Evolutionary conservation across 1,140 invertebrate species (phyloP), one percentile per base, ranked within the genome.

Genomic region (Drosophila nigrodunni): DNA sequence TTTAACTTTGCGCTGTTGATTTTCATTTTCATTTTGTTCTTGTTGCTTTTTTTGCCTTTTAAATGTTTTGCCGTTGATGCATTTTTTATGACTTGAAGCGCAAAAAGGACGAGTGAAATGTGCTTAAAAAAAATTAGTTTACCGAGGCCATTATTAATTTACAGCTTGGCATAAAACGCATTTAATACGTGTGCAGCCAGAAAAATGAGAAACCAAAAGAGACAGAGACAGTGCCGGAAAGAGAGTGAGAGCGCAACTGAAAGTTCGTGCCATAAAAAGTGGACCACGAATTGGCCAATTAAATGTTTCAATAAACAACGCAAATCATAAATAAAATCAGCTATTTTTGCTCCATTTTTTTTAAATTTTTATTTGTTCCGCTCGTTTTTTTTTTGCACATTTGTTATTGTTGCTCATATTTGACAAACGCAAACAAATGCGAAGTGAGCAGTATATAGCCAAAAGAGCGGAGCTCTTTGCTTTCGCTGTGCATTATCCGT

Each of bases 281-380:
- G 7, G 18, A 60, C 71, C 64, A 54, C 81, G 57, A 72, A 85
- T 72, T 76, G 74, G 62, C 60, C 71, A 85, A 89, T 85, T 78
- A 89, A 89, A 89, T 85, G 74, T 78, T 85, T 80, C 68, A 85
- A 80, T 89, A 85, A 80, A 89, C 55, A 74, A 68, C 39, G 43
- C 44, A 11, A 66, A 49, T 43, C 47, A 80, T 60, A 87, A 76
- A 70, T 79, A 79, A 80, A 30, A 66, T 25, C 43, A 80, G 78
- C 77, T 75, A 72, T 80, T 80, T 82, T 79, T 55, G 68, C 70
- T 68, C 77, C 47, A 61, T 37, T 67, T 25, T 60, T 66, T n/a
- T 43, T 67, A 9, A 10, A 18, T 3, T 55, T 44, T 13, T 21
- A 37, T 46, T 54, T 30, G 7, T 59, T 58, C 11, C 18, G 65